phyloP scores from a whole-genome alignment of 1,140 invertebrate genomes.

The Ptiloglossa arizonensis region DNA sequence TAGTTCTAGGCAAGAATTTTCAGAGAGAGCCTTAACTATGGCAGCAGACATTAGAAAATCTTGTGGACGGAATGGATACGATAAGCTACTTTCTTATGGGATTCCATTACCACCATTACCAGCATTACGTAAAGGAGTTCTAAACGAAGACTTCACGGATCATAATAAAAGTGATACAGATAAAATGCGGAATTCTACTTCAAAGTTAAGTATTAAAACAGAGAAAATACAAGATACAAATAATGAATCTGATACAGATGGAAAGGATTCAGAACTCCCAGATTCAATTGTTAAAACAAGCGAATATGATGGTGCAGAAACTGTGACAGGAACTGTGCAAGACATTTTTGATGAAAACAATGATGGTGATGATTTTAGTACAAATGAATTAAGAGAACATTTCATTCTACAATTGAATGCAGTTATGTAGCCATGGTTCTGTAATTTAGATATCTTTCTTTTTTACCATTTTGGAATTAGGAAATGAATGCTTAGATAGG shows the following conservation, averaged over 20 bases:
- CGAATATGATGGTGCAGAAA: slow-evolving; percentile 53
- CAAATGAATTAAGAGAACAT: slow-evolving; percentile 69
- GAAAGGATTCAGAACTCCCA: background rate
- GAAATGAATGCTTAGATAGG: slow-evolving; percentile 31
- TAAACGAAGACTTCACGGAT: slow-evolving; percentile 20
- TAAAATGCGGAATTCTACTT: background rate
- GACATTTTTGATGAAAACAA: slow-evolving; percentile 78
- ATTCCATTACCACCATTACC: slow-evolving; percentile 72
- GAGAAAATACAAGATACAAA: background rate
- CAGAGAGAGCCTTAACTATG: slow-evolving; percentile 61
- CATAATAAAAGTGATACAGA: slow-evolving; percentile 19
- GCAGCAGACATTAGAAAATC: slow-evolving; percentile 69
- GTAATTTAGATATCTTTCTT: slow-evolving; percentile 2
- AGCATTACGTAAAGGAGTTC: slow-evolving; percentile 9
- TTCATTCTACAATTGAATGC: slow-evolving; percentile 62
- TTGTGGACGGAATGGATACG: slow-evolving; percentile 69
- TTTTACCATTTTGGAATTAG: slow-evolving; percentile 7
- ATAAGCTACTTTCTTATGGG: slow-evolving; percentile 70
- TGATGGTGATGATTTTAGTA: slow-evolving; percentile 72
- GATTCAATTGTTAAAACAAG: slow-evolving; percentile 35
- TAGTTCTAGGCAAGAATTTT: slow-evolving; percentile 59
- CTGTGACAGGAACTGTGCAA: slow-evolving; percentile 75
- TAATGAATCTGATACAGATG: background rate
- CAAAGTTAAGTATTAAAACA: slow-evolving; percentile 15
- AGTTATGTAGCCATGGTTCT: slow-evolving; percentile 53